phyloP scores from a whole-genome alignment of 2,797 vertebrate species.

The Oophaga sylvatica region DNA sequence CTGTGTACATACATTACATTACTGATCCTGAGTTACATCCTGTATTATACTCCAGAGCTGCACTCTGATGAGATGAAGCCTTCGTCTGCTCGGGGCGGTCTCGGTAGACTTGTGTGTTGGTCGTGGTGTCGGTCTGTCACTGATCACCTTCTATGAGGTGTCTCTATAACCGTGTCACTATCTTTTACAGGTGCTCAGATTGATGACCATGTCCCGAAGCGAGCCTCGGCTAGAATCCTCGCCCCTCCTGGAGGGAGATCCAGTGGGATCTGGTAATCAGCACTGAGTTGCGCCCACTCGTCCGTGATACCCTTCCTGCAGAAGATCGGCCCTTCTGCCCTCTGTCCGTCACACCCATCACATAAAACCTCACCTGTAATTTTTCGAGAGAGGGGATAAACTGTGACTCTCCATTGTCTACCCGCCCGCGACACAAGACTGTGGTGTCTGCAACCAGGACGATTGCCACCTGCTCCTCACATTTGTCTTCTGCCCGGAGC shows the following conservation, averaged over 20 bases:
- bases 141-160: too few relatives aligned
- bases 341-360: slow-evolving; percentile 27
- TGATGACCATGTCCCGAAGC: slow-evolving; percentile 92
- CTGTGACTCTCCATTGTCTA: slow-evolving; percentile 16
- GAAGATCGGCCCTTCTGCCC: slow-evolving; percentile 63
- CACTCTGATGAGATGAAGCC: too few relatives aligned
- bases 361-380: slow-evolving; percentile 35
- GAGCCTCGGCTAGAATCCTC: slow-evolving; percentile 91
- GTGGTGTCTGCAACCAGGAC: background rate
- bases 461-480: background rate
- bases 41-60: too few relatives aligned
- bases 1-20: too few relatives aligned
- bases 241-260: slow-evolving; percentile 93
- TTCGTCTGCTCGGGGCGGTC: too few relatives aligned
- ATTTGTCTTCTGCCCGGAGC: background rate
- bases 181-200: slow-evolving; percentile 85
- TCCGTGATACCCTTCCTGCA: slow-evolving; percentile 56
- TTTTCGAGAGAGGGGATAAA: slow-evolving; percentile 29
- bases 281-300: slow-evolving; percentile 60
- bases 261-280: slow-evolving; percentile 91
- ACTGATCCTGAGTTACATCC: too few relatives aligned
- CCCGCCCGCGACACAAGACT: background rate
- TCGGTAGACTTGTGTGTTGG: too few relatives aligned
- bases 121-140: too few relatives aligned
- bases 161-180: background rate